These are phyloP conservation scores for Alaudala cheleensis DNA, from an alignment of 2,113 vertebrate genomes.

Conservation along the genomic window DNA sequence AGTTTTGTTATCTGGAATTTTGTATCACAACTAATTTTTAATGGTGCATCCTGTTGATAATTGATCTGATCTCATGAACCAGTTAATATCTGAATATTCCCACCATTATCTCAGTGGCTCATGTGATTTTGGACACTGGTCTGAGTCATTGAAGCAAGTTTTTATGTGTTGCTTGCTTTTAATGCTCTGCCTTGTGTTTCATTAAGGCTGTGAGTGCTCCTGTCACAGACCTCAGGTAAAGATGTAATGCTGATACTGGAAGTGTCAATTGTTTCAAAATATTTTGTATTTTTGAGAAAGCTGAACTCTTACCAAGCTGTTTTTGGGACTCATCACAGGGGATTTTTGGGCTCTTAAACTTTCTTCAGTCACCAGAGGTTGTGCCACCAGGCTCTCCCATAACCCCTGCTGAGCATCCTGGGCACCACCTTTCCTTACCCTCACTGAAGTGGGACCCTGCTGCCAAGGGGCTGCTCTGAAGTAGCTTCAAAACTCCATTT, in stretches of 20 bases:
- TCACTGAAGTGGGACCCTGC: neutral
- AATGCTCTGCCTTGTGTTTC: neutral
- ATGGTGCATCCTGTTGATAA: neutral
- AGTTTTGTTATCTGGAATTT: neutral
- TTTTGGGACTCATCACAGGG: neutral
- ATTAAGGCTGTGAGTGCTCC: neutral
- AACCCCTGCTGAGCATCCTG: neutral
- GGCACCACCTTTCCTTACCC: neutral
- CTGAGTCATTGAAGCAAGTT: neutral
- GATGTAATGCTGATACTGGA: neutral
- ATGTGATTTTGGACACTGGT: neutral
- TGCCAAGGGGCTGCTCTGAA: neutral
- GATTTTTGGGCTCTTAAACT: neutral
- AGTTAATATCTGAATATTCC: neutral
- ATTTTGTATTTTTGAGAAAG: neutral
- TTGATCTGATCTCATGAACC: neutral
- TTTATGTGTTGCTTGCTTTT: neutral
- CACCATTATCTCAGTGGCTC: neutral
- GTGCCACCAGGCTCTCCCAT: neutral
- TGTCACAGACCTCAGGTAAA: neutral
- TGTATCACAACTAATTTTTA: neutral
- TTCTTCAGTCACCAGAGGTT: neutral
- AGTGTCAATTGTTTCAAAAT: neutral
- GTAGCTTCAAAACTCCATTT: neutral
- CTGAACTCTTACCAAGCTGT: neutral